Conservation (phyloP, 2,113 vertebrate species). For the Hippotragus niger region DNA sequence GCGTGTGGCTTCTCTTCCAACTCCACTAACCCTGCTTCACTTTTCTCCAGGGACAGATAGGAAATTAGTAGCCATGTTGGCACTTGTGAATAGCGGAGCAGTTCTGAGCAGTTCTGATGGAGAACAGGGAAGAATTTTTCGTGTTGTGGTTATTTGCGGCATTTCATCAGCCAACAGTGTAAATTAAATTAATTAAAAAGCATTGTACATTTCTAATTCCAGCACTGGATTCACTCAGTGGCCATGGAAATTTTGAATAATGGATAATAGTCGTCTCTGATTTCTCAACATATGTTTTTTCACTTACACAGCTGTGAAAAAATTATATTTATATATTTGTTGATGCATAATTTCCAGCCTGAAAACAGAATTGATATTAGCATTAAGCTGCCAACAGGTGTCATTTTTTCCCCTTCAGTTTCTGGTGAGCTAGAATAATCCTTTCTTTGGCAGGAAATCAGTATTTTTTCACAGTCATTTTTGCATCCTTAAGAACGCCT, state of each 20-base stretch:
- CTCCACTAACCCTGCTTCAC: neutral
- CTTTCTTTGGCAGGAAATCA: constrained; percentile 74
- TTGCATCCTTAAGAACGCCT: constrained; percentile 78
- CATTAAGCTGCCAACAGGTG: constrained; percentile 78
- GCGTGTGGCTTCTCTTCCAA: neutral
- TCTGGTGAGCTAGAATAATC: constrained; percentile 74
- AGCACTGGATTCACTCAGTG: constrained; percentile 60
- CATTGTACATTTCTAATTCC: constrained; percentile 77
- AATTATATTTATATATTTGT: constrained; percentile 77
- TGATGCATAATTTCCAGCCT: constrained; percentile 77
- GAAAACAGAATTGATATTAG: constrained; percentile 74
- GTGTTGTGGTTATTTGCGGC: constrained; percentile 52
- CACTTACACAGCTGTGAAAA: constrained; percentile 80
- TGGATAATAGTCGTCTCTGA: constrained; percentile 74
- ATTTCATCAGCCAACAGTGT: constrained; percentile 75
- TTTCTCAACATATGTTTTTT: constrained; percentile 77
- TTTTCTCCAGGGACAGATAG: neutral
- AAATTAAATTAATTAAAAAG: constrained; percentile 84
- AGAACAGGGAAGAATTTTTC: neutral
- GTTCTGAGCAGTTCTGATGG: neutral
- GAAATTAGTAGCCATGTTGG: neutral
- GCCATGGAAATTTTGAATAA: constrained; percentile 78
- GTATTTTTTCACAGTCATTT: constrained; percentile 71
- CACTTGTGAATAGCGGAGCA: neutral
- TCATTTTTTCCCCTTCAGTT: neutral